Evolutionary conservation across 2,888 invertebrate species (phyloP).

Genomic region (Dermolepida albohirtum): DNA sequence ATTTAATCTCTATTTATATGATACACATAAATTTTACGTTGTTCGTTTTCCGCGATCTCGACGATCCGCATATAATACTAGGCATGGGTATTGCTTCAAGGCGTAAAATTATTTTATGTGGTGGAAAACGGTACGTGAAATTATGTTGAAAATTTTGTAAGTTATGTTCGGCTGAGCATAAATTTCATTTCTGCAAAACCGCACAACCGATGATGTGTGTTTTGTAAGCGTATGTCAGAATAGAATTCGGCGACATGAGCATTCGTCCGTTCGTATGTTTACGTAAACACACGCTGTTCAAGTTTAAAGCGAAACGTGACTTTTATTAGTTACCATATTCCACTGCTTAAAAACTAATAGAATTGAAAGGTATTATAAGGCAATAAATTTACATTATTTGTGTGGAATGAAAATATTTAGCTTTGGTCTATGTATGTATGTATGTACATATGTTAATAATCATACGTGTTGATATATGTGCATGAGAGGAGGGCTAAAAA

Average conservation of each 20-base stretch:
- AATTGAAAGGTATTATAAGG: too few species aligned
- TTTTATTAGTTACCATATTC: too few species aligned
- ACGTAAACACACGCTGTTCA: too few species aligned
- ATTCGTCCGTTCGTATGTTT: too few species aligned
- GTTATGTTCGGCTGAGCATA: conserved; percentile 28
- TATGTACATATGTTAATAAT: too few species aligned
- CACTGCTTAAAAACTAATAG: too few species aligned
- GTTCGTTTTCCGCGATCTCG: background rate
- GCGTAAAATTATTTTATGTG: conserved; percentile 29
- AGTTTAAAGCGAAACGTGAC: too few species aligned
- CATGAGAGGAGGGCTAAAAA: too few species aligned
- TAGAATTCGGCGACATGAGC: background rate
- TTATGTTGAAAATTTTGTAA: conserved; percentile 24
- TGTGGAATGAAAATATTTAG: too few species aligned
- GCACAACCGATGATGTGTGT: conserved; percentile 22
- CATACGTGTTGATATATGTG: too few species aligned
- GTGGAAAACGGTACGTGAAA: conserved; percentile 19
- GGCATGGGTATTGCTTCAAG: conserved; percentile 7
- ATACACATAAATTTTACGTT: conserved; percentile 23
- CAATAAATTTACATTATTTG: too few species aligned
- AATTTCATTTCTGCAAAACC: conserved; percentile 20
- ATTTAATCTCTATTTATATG: conserved; percentile 21
- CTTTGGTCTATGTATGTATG: too few species aligned
- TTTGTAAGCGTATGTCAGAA: background rate
- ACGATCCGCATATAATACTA: background rate